Evolutionary conservation across 2,888 invertebrate species (phyloP), one percentile per base, ranked within the genome.

Genomic region (Achlya flavicornis): DNA sequence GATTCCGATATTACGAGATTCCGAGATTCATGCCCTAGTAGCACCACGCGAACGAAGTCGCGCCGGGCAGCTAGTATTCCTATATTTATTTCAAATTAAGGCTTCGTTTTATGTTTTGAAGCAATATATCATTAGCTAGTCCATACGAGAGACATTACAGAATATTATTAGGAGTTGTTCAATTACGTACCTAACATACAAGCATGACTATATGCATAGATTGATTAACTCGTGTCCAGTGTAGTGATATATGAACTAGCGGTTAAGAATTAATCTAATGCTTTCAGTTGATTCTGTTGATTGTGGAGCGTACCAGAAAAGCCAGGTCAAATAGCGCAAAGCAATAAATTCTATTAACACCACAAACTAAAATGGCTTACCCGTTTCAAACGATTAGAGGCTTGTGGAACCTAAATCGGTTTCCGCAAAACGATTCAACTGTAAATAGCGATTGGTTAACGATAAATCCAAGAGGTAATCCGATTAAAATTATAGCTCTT

Each of bases 341-440:
- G 63, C 67, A 64, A 72, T 78, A 78, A 77, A 78, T 79, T 70
- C 63, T 69, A 68, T 65, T 67, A 70, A 67, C 67, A 67, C 58
- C 58, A 63, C 48, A 63, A 67, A 63, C 66, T 70, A 68, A 68
- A 71, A 72, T 70, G 70, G 67, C 57, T 65, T 66, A 71, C 70
- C 73, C 74, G 76, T 75, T 76, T 75, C 75, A 66, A 74, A 73
- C 76, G 76, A 80, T 82, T 82, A 81, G 71, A 66, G 68, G 64
- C 65, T 72, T 71, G 69, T 65, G 74, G 76, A 72, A 66, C 75
- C 57, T 63, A 69, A 73, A 53, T 53, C 53, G 53, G 53, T 53
- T 53, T 71, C 66, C 64, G 64, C 67, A 63, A 66, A 72, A 73
- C 41, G 75, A 68, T 77, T 67, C 53, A 67, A 67, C 72, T 74